Evolutionary conservation across 2,888 invertebrate genomes (phyloP).

Genomic region (Lucinisca nassula): DNA sequence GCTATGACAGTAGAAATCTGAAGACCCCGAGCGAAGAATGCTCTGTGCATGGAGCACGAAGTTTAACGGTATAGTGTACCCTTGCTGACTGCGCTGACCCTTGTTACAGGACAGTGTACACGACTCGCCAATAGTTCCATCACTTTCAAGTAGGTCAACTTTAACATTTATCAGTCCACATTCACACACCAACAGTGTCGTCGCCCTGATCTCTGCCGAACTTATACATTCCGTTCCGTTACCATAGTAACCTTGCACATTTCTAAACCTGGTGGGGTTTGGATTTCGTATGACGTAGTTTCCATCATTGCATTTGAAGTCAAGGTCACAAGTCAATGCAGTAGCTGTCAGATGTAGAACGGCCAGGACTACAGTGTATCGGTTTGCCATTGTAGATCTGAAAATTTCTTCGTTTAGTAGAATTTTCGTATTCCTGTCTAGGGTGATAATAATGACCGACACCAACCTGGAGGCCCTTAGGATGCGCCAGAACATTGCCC

Average conservation of each 20-base stretch:
- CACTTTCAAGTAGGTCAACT: neutral
- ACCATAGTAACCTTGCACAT: neutral
- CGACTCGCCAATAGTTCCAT: neutral
- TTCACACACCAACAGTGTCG: too few relatives aligned
- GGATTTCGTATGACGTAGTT: neutral
- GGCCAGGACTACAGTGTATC: neutral
- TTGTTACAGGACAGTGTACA: neutral
- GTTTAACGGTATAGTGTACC: neutral
- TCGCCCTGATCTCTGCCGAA: too few relatives aligned
- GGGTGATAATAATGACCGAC: too few relatives aligned
- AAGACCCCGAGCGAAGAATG: neutral
- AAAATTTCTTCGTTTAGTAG: too few relatives aligned
- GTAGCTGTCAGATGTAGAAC: neutral
- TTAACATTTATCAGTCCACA: neutral
- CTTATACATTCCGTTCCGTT: neutral
- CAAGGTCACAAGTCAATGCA: neutral
- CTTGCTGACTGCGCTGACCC: neutral
- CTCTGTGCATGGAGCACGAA: neutral
- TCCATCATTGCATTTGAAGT: neutral
- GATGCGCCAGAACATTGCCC: too few relatives aligned
- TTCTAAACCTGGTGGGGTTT: neutral
- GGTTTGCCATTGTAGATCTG: neutral
- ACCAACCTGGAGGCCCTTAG: too few relatives aligned
- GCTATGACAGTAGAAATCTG: neutral
- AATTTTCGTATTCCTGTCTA: too few relatives aligned